A percentile compares a stretch with the other conserved stretches of the same genome.
Evolutionary conservation across 1,140 invertebrate species (phyloP).

Genomic region (Pseudobourletiella spinata): DNA sequence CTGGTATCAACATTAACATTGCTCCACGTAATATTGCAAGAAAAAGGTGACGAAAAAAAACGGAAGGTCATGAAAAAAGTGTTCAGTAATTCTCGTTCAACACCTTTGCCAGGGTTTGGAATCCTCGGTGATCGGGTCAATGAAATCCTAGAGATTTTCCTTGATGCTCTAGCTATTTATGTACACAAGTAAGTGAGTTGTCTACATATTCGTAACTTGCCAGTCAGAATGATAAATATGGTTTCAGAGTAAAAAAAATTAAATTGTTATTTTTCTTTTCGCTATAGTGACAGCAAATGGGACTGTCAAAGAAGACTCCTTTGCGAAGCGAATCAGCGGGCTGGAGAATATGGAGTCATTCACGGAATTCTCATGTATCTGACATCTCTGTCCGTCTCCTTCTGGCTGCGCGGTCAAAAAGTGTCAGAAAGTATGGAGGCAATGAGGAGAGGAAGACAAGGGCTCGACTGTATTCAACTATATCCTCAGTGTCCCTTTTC

Average conservation of each 20-base stretch:
- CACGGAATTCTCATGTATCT: constrained; percentile 27
- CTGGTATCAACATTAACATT: background rate
- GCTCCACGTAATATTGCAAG: background rate
- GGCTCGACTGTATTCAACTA: constrained; percentile 16
- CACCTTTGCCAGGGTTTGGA: constrained; percentile 26
- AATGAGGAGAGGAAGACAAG: constrained; percentile 29
- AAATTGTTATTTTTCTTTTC: too few relatives aligned
- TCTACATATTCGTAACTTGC: too few relatives aligned
- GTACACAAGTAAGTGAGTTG: constrained; percentile 32
- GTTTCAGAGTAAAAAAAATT: too few relatives aligned
- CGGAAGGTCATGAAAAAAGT: background rate
- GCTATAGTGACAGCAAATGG: constrained; percentile 25
- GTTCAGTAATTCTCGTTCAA: constrained; percentile 2
- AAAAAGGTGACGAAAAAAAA: background rate
- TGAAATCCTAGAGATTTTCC: constrained; percentile 29
- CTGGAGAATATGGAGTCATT: constrained; percentile 23
- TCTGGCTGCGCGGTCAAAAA: constrained; percentile 19
- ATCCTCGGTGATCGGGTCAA: constrained; percentile 31
- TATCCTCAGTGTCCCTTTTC: constrained; percentile 33
- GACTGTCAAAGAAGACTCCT: constrained; percentile 26
- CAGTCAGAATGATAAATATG: too few relatives aligned
- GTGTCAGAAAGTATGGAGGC: constrained; percentile 32
- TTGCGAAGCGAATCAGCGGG: constrained; percentile 32
- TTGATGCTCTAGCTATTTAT: constrained; percentile 29
- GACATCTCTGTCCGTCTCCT: constrained; percentile 25